phyloP scores from a whole-genome alignment of 2,888 invertebrate genomes.

The Phengaris arion region DNA sequence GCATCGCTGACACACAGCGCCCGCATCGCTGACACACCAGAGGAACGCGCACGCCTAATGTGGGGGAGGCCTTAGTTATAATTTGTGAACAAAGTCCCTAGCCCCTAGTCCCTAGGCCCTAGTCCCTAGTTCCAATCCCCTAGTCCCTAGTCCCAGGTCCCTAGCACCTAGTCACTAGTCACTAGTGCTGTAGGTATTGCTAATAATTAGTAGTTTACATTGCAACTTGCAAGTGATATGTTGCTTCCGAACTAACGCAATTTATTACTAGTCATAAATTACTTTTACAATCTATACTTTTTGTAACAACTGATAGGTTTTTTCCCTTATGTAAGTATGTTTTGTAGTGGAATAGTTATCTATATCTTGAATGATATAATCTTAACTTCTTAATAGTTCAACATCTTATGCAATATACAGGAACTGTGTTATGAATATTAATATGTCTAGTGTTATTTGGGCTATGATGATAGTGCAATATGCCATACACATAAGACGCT shows the following conservation, averaged over 20 bases:
- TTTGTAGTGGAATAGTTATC: background rate
- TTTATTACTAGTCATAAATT: constrained; percentile 21
- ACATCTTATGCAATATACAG: constrained; percentile 10
- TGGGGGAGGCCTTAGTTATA: no score
- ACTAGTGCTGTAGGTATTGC: background rate
- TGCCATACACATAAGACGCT: background rate
- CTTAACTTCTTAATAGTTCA: constrained; percentile 19
- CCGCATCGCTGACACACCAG: no score
- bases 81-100: no score
- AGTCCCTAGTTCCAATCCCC: no score
- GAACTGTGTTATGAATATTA: background rate
- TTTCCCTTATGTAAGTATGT: background rate
- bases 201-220: constrained; percentile 3
- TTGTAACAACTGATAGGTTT: background rate
- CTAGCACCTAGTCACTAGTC: background rate
- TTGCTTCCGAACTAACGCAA: constrained; percentile 18
- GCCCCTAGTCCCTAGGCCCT: no score
- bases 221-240: constrained; percentile 16
- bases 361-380: constrained; percentile 13
- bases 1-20: no score
- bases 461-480: background rate
- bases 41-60: no score
- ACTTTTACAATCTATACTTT: background rate
- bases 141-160: no score
- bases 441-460: background rate